Evolutionary conservation across 2,113 vertebrate species (phyloP), one percentile per base, ranked within the genome.

Genomic region (Lagopus leucura): DNA sequence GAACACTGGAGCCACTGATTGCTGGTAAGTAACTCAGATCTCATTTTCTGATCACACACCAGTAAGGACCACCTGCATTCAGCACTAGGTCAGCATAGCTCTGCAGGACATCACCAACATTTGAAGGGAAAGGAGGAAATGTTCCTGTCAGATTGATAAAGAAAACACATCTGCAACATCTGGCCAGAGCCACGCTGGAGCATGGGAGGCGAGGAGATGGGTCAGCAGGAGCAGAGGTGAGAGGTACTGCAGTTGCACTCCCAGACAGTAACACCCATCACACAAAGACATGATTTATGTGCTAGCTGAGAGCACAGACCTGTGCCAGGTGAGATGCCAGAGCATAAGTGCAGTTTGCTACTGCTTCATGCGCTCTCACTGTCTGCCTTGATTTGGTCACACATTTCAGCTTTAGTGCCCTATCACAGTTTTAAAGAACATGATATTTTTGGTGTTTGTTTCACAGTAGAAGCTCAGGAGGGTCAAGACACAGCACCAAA

Each of bases 331-430:
- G 61, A 67, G 11, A 48, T 1, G 1, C 0, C 13, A 32, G 45
- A 43, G n/a, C 13, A 21, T 16, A 32, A 83, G 34, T 58, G 86
- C 36, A 47, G 11, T 13, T 86, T 58, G 14, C 50, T 64, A 20
- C 24, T 58, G 0, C 0, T 0, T 24, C 32, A 18, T 0, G 2
- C 0, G 2, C 4, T 47, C 55, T 55, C 47, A 18, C 80, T 48
- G 36, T 32, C 28, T 1, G 7, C 40, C 40, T 60, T 55, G 65
- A 70, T 72, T 86, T 60, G 71, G 34, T n/a, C 52, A 69, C 2
- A 11, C 25, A 14, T 61, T 38, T 40, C 14, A 19, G 1, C 32
- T 70, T 81, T 58, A 72, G 71, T 16, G 20, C 60, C 71, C 50
- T 38, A 27, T 11, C 17, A 20, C 0, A 0, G 48, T 78, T 72